Conservation (phyloP, 2,888 invertebrate genomes). For the Pharmacophagus antenor region DNA sequence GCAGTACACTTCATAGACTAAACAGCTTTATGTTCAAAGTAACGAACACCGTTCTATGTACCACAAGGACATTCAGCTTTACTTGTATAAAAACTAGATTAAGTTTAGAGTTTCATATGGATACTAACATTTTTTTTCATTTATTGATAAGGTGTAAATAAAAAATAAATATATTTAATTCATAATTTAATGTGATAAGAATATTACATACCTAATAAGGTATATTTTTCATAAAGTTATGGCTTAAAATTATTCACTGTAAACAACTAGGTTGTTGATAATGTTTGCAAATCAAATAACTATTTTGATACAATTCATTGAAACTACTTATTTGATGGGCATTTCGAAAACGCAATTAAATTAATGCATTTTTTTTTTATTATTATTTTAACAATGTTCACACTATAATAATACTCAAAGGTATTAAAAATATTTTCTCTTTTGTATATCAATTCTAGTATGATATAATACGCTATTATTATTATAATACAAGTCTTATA, state of each 20-base stretch:
- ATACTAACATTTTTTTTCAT: no score
- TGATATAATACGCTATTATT: slow-evolving; percentile 49
- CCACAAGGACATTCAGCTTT: no score
- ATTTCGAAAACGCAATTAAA: slow-evolving; percentile 39
- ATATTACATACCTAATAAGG: slow-evolving; percentile 63
- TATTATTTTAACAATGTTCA: slow-evolving; percentile 31
- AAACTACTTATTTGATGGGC: slow-evolving; percentile 41
- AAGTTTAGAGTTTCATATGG: no score
- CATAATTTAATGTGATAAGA: slow-evolving; percentile 77
- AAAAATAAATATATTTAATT: slow-evolving; percentile 55
- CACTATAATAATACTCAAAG: slow-evolving; percentile 68
- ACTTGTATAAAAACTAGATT: no score
- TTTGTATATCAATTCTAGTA: slow-evolving; percentile 55
- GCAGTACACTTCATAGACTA: no score
- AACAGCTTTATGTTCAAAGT: no score
- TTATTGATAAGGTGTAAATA: slow-evolving; percentile 35
- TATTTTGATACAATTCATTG: slow-evolving; percentile 34
- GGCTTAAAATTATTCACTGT: slow-evolving; percentile 63
- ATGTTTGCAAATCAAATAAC: slow-evolving; percentile 41
- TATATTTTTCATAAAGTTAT: slow-evolving; percentile 63
- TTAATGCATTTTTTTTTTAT: slow-evolving; percentile 32
- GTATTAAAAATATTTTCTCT: slow-evolving; percentile 72
- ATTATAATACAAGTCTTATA: slow-evolving; percentile 74
- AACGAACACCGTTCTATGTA: no score
- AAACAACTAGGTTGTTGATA: slow-evolving; percentile 63